A percentile compares a stretch with the other conserved stretches of the same genome.
Evolutionary conservation across 2,888 invertebrate genomes (phyloP).

Genomic region (Timandra comae): DNA sequence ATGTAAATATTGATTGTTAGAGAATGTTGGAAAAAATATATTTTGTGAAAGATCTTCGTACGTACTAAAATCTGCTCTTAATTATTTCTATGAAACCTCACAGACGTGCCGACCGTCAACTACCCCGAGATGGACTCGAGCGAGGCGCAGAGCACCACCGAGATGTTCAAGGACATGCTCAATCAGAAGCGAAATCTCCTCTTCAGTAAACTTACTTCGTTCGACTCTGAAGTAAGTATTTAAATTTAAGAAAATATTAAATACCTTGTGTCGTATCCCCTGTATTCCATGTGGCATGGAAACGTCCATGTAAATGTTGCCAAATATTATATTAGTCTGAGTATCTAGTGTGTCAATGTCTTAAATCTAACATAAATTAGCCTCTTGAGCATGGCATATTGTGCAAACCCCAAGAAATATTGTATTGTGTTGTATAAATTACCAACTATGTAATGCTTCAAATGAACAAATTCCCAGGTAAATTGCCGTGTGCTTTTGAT

Average conservation of each 20-base stretch:
- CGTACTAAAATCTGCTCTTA: no score
- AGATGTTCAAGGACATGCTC: slow-evolving; percentile 95
- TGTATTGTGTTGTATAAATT: not conserved
- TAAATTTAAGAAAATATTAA: slow-evolving; percentile 11
- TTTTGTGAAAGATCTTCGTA: no score
- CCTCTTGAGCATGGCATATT: slow-evolving; percentile 1
- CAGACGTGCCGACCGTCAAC: slow-evolving; percentile 74
- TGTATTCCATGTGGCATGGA: not conserved
- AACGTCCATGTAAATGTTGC: no score
- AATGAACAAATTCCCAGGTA: not conserved
- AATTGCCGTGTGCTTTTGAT: no score
- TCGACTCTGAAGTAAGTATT: slow-evolving; percentile 91
- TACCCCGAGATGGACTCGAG: slow-evolving; percentile 80
- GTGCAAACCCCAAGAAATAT: not conserved
- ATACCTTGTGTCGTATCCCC: slow-evolving; percentile 21
- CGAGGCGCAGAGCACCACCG: slow-evolving; percentile 87
- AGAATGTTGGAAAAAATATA: no score
- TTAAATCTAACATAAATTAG: not conserved
- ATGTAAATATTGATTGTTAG: no score
- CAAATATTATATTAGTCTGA: no score
- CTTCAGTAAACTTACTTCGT: slow-evolving; percentile 90
- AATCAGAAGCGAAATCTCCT: slow-evolving; percentile 93
- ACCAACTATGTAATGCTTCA: not conserved
- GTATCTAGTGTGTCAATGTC: slow-evolving; percentile 1
- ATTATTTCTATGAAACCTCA: no score